These are phyloP conservation scores for Macrosiphum euphorbiae DNA, from an alignment of 2,888 invertebrate genomes.

Conservation along the genomic window DNA sequence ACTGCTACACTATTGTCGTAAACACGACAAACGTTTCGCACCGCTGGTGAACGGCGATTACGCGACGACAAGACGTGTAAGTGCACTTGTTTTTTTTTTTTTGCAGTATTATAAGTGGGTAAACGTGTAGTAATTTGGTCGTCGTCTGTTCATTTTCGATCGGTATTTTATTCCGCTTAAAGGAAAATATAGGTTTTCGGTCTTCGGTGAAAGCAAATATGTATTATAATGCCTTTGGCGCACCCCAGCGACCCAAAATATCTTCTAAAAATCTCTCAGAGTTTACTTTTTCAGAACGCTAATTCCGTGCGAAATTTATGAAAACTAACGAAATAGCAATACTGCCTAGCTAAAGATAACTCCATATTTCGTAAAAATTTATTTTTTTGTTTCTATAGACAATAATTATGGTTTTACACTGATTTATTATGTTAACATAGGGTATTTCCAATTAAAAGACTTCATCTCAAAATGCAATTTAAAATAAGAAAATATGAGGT, in stretches of 20 bases:
- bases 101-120: not conserved
- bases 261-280: not conserved
- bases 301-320: not conserved
- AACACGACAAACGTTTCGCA: not conserved
- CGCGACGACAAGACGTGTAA: not conserved
- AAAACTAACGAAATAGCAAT: not conserved
- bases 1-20: not conserved
- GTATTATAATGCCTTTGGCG: not conserved
- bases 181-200: not conserved
- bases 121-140: not conserved
- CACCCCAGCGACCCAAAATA: not conserved
- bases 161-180: not conserved
- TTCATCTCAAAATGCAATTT: no score
- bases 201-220: no score
- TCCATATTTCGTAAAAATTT: no score
- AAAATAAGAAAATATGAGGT: no score
- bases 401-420: no score
- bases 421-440: no score
- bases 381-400: no score
- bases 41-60: not conserved
- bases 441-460: no score
- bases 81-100: not conserved
- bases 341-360: not conserved
- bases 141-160: not conserved
- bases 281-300: not conserved